phyloP scores from a whole-genome alignment of 2,797 vertebrate species.

The Xenopus petersii region DNA sequence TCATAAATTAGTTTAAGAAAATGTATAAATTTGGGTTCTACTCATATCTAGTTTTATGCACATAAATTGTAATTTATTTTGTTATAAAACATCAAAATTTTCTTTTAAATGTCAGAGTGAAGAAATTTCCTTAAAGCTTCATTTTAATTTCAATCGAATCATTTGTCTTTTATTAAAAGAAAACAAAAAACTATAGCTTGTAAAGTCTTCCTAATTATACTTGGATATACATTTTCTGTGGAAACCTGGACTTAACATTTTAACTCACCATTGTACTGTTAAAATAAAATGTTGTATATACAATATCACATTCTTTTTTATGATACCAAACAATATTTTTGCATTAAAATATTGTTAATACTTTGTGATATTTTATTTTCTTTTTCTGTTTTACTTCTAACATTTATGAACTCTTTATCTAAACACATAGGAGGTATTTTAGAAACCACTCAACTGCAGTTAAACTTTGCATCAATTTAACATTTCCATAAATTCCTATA shows the following conservation, averaged over 20 bases:
- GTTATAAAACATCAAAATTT: conserved; percentile 63
- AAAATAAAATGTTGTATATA: conserved; percentile 62
- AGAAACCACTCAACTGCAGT: background rate
- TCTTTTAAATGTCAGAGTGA: conserved; percentile 60
- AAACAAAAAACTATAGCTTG: conserved; percentile 55
- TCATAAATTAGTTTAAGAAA: conserved; percentile 59
- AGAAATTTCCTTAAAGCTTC: conserved; percentile 61
- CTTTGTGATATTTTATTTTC: conserved; percentile 59
- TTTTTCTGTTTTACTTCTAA: conserved; percentile 12
- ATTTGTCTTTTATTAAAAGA: conserved; percentile 57
- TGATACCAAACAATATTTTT: conserved; percentile 66
- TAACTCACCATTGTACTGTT: conserved; percentile 57
- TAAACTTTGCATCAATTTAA: conserved; percentile 25
- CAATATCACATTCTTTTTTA: conserved; percentile 63
- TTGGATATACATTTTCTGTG: conserved; percentile 60
- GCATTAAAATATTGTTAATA: conserved; percentile 67
- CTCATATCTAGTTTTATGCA: conserved; percentile 62
- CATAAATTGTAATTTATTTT: conserved; percentile 69
- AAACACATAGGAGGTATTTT: conserved; percentile 49
- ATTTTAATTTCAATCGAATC: conserved; percentile 61
- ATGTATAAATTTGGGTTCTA: conserved; percentile 63
- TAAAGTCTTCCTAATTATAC: conserved; percentile 66
- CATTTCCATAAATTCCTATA: no score
- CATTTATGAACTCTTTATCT: conserved; percentile 45
- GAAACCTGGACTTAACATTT: conserved; percentile 53